Base-by-base conservation (phyloP, 1,140 invertebrate species). In the Pseudomyrmex concolor region DNA sequence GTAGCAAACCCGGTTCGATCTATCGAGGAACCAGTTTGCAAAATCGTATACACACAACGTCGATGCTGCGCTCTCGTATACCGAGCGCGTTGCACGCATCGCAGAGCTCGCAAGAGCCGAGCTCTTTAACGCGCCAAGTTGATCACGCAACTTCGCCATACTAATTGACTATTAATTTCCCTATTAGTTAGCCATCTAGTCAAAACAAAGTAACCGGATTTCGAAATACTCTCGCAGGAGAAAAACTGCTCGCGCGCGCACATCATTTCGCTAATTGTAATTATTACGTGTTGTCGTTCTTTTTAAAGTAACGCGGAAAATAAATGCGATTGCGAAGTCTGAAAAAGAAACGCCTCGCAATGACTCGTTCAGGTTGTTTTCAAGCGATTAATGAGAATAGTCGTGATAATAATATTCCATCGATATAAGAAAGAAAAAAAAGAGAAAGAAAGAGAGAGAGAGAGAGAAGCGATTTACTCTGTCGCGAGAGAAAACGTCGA, bases 1-100 rank as follows among this genome's bases (percentile, higher is more conserved):
- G 70, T 82, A 82, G 78, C 78, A 82, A 74, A 82, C 78, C 70
- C 70, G 70, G 34, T 82, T 82, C 59, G 70, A 59, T 82, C 59
- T 73, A 63, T 50, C 78, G 78, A 74, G 70, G 71, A 82, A 82
- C 78, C 78, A 82, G 78, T 82, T 82, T 82, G 57, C 60, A 74
- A 74, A 82, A 82, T 82, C 60, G 68, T 74, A 51, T 68, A 57
- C 59, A 68, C 51, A 34, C 34, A 34, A 34, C 34, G 51, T 43
- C 70, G 2, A 50, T 57, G 64, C 74, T 45, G 72, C 43, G 72
- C 43, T 25, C 77, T 48, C 19, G 68, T 48, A 17, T 73, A 43
- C 34, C 34, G 34, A 34, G 34, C 34, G 34, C 19, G 55, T 57
- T 72, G 62, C 78, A 63, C 50, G 70, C 48, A 64, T 82, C 57